A percentile compares a stretch with the other conserved stretches of the same genome.
Evolutionary conservation across 2,888 invertebrate species (phyloP).

Genomic region (Phytoseiulus persimilis): DNA sequence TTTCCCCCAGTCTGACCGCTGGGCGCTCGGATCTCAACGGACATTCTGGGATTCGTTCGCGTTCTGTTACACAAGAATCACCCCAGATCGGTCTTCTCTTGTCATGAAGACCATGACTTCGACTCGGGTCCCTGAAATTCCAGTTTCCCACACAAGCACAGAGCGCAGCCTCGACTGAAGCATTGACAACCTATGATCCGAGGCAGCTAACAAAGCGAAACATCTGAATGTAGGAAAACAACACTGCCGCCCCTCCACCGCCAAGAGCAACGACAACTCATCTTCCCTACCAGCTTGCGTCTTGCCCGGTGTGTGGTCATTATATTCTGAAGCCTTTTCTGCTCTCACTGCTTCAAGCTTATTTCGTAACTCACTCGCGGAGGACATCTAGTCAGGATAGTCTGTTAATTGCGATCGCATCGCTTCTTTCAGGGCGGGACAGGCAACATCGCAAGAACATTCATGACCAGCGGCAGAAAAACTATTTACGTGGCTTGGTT

Average conservation of each 20-base stretch:
- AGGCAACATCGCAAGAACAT: not conserved
- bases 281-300: not conserved
- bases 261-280: not conserved
- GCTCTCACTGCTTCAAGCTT: not conserved
- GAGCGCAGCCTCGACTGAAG: not conserved
- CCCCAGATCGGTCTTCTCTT: not conserved
- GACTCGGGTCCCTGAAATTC: not conserved
- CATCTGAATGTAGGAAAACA: not conserved
- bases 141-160: not conserved
- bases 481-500: not conserved
- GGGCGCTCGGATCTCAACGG: no score
- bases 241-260: not conserved
- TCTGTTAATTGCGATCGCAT: not conserved
- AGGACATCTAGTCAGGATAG: not conserved
- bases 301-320: not conserved
- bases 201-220: not conserved
- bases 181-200: not conserved
- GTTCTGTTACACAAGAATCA: not conserved
- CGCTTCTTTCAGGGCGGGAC: not conserved
- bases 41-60: not conserved
- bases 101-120: not conserved
- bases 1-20: no score
- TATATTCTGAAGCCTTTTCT: not conserved
- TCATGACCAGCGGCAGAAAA: not conserved
- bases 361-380: not conserved